Evolutionary conservation across 2,113 vertebrate genomes (phyloP).

Genomic region (Eira barbara): DNA sequence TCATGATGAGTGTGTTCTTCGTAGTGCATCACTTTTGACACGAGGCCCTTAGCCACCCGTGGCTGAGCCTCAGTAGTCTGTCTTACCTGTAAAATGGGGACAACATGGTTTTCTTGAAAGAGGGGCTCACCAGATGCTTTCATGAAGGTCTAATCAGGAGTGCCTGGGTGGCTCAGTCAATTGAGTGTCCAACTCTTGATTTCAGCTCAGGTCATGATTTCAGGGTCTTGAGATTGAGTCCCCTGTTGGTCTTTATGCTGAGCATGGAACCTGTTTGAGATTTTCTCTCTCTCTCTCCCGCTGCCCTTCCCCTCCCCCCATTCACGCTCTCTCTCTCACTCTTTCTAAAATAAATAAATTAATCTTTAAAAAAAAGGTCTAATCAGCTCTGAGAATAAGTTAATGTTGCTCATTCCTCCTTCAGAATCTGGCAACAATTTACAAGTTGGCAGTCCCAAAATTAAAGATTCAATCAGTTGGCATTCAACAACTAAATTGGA

Average conservation of each 20-base stretch:
- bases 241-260: not conserved
- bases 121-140: not conserved
- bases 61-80: not conserved
- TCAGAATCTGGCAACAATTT: not conserved
- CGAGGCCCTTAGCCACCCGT: no score
- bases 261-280: not conserved
- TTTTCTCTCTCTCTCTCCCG: not conserved
- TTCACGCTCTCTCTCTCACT: not conserved
- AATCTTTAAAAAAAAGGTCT: not conserved
- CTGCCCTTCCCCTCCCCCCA: not conserved
- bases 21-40: no score
- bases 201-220: not conserved
- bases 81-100: not conserved
- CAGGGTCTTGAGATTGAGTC: not conserved
- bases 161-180: not conserved
- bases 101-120: not conserved
- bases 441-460: not conserved
- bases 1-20: not conserved
- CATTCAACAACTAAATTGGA: not conserved
- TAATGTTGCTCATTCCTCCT: fast-evolving
- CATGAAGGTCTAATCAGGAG: not conserved
- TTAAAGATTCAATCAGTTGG: not conserved
- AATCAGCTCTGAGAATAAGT: not conserved
- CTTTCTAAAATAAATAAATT: not conserved
- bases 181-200: not conserved